Evolutionary conservation across 2,888 invertebrate genomes (phyloP).

Genomic region (Microplitis deprimator): DNA sequence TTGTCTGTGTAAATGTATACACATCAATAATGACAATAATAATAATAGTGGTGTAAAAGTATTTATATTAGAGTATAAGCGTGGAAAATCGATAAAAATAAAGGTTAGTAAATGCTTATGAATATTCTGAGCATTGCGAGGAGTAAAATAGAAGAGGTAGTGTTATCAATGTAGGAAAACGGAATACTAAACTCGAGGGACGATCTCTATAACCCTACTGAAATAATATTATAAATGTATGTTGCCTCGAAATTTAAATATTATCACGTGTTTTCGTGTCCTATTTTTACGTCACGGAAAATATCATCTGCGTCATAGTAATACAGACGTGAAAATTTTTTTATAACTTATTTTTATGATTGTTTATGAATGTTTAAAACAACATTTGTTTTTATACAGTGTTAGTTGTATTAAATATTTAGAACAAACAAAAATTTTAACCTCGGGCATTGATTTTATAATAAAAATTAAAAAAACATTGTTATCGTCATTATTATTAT

Average conservation of each 20-base stretch:
- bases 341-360: not conserved
- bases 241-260: not conserved
- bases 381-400: not conserved
- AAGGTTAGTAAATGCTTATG: not conserved
- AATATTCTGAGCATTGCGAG: not conserved
- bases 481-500: too few species aligned
- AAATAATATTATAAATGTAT: not conserved
- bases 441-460: too few species aligned
- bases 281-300: constrained; percentile 43
- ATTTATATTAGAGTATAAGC: not conserved
- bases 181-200: not conserved
- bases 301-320: constrained; percentile 34
- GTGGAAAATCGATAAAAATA: not conserved
- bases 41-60: not conserved
- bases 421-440: not conserved
- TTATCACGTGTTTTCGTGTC: constrained; percentile 30
- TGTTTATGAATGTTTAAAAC: not conserved
- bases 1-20: not conserved
- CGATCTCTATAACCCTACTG: not conserved
- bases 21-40: not conserved
- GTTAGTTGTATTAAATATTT: not conserved
- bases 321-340: not conserved
- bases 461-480: too few species aligned
- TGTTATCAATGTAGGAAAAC: not conserved
- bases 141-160: not conserved